phyloP scores from a whole-genome alignment of 2,888 invertebrate genomes.

The Microctonus hyperodae region DNA sequence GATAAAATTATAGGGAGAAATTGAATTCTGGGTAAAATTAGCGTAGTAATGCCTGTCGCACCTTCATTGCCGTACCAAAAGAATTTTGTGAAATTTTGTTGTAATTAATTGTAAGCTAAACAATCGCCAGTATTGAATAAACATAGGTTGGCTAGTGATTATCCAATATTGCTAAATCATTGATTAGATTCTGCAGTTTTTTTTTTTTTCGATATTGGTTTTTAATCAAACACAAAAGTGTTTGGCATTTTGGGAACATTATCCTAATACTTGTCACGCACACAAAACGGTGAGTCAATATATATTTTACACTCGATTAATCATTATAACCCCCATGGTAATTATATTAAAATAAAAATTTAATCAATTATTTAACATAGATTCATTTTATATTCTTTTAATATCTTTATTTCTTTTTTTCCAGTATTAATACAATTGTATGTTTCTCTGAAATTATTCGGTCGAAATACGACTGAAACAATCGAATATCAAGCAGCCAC shows the following conservation, averaged over 20 bases:
- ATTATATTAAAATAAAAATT: background rate
- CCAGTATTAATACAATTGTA: background rate
- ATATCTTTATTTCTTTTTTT: background rate
- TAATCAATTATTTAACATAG: background rate
- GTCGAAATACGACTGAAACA: slow-evolving; percentile 10
- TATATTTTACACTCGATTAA: background rate
- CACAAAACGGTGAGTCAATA: background rate
- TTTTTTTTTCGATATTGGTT: background rate
- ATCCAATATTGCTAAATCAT: background rate
- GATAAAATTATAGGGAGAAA: slow-evolving; percentile 37
- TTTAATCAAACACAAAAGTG: too few relatives aligned
- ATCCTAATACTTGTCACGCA: slow-evolving; percentile 4
- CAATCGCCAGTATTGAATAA: background rate
- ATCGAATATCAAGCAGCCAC: background rate
- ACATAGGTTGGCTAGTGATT: background rate
- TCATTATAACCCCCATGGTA: background rate
- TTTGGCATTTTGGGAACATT: background rate
- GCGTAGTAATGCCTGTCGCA: slow-evolving; percentile 38
- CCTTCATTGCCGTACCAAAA: background rate
- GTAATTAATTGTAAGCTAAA: background rate
- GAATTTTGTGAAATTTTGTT: background rate
- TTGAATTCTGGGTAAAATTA: slow-evolving; percentile 53
- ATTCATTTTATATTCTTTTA: background rate
- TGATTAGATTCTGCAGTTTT: background rate
- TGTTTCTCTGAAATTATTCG: background rate